Evolutionary conservation across 2,888 invertebrate genomes (phyloP).

Genomic region (Rhingia campestris): DNA sequence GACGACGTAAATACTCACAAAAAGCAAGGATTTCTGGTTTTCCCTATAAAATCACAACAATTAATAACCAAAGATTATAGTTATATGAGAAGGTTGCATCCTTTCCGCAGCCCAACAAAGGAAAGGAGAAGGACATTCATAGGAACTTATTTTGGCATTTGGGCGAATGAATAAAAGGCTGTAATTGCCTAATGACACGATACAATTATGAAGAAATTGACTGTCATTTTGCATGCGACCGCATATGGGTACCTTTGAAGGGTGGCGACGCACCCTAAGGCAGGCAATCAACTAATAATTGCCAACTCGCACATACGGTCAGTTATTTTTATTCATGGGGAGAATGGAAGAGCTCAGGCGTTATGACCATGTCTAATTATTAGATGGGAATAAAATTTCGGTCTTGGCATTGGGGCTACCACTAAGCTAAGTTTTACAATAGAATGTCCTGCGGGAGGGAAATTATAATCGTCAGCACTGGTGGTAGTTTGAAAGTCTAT

Average conservation of each 20-base stretch:
- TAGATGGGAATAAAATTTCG: conserved; percentile 39
- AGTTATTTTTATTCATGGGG: conserved; percentile 5
- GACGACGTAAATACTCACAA: neutral
- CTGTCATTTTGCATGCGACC: conserved; percentile 72
- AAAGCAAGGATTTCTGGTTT: neutral
- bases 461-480: conserved; percentile 5
- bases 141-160: conserved; percentile 14
- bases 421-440: conserved; percentile 8
- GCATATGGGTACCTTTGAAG: conserved; percentile 11
- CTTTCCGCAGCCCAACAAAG: neutral
- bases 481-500: conserved; percentile 18
- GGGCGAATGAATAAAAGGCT: conserved; percentile 57
- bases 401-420: conserved; percentile 18
- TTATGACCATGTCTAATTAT: conserved; percentile 66
- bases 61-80: conserved; percentile 75
- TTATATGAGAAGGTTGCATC: conserved; percentile 66
- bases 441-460: conserved; percentile 19
- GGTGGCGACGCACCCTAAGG: conserved; percentile 21
- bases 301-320: conserved; percentile 45
- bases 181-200: conserved; percentile 75
- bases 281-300: conserved; percentile 65
- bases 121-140: conserved; percentile 11
- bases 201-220: conserved; percentile 69
- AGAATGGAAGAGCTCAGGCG: conserved; percentile 14
- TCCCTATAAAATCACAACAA: conserved; percentile 61